These are phyloP conservation scores for Platichthys stellatus DNA, from an alignment of 2,113 vertebrate species.

Conservation along the genomic window DNA sequence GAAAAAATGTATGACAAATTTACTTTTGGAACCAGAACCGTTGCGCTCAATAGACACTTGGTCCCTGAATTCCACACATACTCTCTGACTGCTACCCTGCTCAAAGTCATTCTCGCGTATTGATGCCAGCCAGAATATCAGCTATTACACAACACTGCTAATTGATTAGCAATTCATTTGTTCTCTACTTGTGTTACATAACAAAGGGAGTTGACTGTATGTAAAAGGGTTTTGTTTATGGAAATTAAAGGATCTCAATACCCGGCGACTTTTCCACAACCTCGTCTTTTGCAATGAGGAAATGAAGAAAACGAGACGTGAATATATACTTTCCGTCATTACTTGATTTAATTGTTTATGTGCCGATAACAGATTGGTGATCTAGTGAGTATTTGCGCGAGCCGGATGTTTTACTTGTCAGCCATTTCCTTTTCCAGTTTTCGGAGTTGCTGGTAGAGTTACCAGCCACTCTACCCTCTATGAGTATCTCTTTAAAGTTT, in stretches of 20 bases:
- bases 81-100: slow-evolving; percentile 14
- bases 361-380: too few relatives aligned
- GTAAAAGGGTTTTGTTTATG: slow-evolving; percentile 4
- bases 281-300: too few relatives aligned
- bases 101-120: slow-evolving; percentile 36
- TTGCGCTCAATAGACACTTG: slow-evolving; percentile 6
- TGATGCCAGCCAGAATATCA: slow-evolving; percentile 46
- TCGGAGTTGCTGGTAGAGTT: too few relatives aligned
- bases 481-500: too few relatives aligned
- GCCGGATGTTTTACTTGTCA: too few relatives aligned
- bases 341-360: too few relatives aligned
- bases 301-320: not conserved
- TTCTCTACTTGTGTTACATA: slow-evolving; percentile 47
- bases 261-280: not conserved
- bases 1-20: too few relatives aligned
- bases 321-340: not conserved
- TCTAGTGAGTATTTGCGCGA: too few relatives aligned
- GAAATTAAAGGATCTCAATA: not conserved
- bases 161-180: slow-evolving; percentile 57
- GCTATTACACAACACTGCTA: slow-evolving; percentile 53
- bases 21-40: too few relatives aligned
- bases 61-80: slow-evolving; percentile 31
- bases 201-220: slow-evolving; percentile 29
- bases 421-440: too few relatives aligned
- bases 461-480: too few relatives aligned